phyloP scores from a whole-genome alignment of 1,140 invertebrate species.

The Lerema accius region DNA sequence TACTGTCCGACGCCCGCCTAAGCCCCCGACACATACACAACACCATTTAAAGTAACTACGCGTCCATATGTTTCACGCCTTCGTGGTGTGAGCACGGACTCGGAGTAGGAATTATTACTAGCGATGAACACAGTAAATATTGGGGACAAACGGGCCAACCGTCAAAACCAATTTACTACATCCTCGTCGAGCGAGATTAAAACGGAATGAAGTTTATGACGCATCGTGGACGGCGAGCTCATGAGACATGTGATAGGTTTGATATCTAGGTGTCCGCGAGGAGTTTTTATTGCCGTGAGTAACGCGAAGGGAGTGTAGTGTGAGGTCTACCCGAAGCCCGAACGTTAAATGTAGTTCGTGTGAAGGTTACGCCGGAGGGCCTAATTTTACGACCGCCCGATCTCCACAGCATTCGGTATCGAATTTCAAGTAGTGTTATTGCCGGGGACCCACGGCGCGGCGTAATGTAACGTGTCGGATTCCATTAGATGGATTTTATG shows the following conservation, averaged over 20 bases:
- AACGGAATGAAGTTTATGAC: slow-evolving; percentile 28
- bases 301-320: slow-evolving; percentile 50
- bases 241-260: slow-evolving; percentile 62
- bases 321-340: slow-evolving; percentile 38
- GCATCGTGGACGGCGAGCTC: slow-evolving; percentile 50
- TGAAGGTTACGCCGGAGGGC: slow-evolving; percentile 43
- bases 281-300: slow-evolving; percentile 62
- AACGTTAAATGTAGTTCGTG: slow-evolving; percentile 47
- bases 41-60: slow-evolving; percentile 42
- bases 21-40: slow-evolving; percentile 42
- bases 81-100: not conserved
- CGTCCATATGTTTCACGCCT: slow-evolving; percentile 15
- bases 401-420: slow-evolving; percentile 66
- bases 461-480: slow-evolving; percentile 75
- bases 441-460: slow-evolving; percentile 60
- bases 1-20: slow-evolving; percentile 51
- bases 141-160: not conserved
- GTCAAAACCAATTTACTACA: slow-evolving; percentile 20
- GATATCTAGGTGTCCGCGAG: slow-evolving; percentile 54
- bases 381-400: slow-evolving; percentile 75
- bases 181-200: slow-evolving; percentile 13
- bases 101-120: slow-evolving; percentile 19
- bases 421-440: slow-evolving; percentile 76
- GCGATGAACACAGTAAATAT: slow-evolving; percentile 14
- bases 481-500: slow-evolving; percentile 77